Evolutionary conservation across 2,113 vertebrate species (phyloP).

Genomic region (Tylochromis polylepis): DNA sequence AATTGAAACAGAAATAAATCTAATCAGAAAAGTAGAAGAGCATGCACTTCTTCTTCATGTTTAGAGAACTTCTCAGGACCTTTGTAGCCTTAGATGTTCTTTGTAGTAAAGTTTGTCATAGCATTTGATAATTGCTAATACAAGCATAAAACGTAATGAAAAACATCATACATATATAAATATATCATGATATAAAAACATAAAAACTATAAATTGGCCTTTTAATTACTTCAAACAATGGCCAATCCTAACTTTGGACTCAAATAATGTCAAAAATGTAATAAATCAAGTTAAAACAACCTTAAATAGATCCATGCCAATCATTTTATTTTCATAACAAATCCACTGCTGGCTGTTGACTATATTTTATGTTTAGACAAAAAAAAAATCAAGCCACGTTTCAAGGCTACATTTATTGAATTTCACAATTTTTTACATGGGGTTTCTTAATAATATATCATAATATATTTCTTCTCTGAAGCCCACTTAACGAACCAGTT

Average conservation of each 20-base stretch:
- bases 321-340: neutral
- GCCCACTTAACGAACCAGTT: neutral
- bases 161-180: neutral
- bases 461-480: neutral
- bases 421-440: neutral
- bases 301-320: no score
- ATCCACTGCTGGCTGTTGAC: neutral
- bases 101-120: neutral
- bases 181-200: no score
- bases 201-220: no score
- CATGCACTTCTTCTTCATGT: neutral
- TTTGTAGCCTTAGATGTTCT: neutral
- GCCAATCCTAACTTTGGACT: neutral
- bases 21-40: neutral
- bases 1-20: rapidly evolving
- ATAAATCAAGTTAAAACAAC: no score
- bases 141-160: neutral
- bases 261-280: neutral
- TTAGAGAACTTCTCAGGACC: neutral
- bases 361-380: neutral
- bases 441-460: neutral
- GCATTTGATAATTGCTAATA: neutral
- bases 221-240: neutral
- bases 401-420: neutral
- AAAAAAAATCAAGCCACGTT: neutral